These are phyloP conservation scores for Lichenostomus cassidix DNA, from an alignment of 2,113 vertebrate species.

Conservation along the genomic window DNA sequence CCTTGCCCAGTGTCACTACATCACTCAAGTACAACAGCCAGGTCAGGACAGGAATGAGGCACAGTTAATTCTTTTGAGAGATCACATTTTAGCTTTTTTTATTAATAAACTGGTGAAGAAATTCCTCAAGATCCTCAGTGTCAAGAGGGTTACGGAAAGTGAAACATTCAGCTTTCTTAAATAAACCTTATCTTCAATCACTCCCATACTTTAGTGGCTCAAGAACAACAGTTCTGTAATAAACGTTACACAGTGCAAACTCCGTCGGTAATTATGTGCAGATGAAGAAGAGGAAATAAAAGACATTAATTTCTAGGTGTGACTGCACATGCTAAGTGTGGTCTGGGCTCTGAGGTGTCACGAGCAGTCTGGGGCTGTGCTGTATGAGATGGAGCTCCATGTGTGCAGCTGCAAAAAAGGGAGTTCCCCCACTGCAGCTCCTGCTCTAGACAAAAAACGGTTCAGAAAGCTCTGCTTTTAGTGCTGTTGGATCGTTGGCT, in stretches of 20 bases:
- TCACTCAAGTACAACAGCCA: neutral
- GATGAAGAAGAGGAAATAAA: neutral
- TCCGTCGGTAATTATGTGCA: neutral
- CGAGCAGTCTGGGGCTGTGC: neutral
- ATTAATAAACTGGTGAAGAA: neutral
- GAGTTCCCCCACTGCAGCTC: neutral
- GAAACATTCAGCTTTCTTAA: neutral
- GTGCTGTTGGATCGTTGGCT: neutral
- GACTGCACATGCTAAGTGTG: neutral
- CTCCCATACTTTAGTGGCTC: neutral
- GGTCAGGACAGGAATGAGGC: neutral
- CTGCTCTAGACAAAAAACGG: neutral
- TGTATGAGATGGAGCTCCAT: neutral
- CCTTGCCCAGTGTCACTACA: neutral
- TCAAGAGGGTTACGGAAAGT: neutral
- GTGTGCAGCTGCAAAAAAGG: neutral
- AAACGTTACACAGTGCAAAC: neutral
- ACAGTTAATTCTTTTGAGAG: neutral
- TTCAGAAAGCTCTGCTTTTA: neutral
- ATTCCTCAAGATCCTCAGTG: neutral
- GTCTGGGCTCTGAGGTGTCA: neutral
- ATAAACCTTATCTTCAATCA: neutral
- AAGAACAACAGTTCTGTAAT: neutral
- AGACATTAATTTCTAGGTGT: neutral
- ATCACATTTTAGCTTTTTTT: neutral